Conservation (phyloP, 2,888 invertebrate species). For the Lochmaea capreae region DNA sequence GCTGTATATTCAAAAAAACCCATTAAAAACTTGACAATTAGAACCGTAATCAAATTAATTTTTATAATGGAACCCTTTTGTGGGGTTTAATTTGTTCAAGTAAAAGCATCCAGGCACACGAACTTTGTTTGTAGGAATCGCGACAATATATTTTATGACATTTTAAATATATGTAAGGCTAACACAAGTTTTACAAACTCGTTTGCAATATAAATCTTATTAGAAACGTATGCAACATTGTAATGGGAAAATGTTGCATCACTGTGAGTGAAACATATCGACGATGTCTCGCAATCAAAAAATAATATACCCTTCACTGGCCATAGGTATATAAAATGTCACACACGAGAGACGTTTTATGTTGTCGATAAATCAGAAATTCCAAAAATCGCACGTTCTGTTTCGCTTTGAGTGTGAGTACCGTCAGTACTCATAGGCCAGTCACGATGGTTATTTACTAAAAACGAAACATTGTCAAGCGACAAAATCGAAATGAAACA, state of each 20-base stretch:
- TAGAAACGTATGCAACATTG: not conserved
- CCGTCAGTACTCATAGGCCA: constrained; percentile 1
- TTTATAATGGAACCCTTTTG: constrained; percentile 20
- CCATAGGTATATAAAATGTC: constrained; percentile 20
- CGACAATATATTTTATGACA: not conserved
- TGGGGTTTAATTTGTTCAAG: constrained; percentile 14
- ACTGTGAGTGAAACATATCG: not conserved
- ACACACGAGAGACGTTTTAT: constrained; percentile 27
- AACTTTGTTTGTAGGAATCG: not conserved
- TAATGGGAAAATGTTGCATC: not conserved
- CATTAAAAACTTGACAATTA: constrained; percentile 31
- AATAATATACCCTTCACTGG: constrained; percentile 1
- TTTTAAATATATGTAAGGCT: not conserved
- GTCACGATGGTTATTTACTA: not conserved
- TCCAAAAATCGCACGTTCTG: constrained; percentile 34
- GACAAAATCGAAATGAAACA: too few relatives aligned
- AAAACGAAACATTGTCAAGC: too few relatives aligned
- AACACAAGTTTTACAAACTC: too few relatives aligned
- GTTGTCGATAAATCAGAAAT: constrained; percentile 38
- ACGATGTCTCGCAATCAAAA: constrained; percentile 1
- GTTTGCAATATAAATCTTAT: too few relatives aligned
- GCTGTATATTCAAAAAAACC: constrained; percentile 26
- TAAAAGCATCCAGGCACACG: not conserved
- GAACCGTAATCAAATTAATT: constrained; percentile 33
- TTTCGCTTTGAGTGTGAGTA: constrained; percentile 15